Evolutionary conservation across 2,797 vertebrate species (phyloP).

Genomic region (Muscicapa comitata): DNA sequence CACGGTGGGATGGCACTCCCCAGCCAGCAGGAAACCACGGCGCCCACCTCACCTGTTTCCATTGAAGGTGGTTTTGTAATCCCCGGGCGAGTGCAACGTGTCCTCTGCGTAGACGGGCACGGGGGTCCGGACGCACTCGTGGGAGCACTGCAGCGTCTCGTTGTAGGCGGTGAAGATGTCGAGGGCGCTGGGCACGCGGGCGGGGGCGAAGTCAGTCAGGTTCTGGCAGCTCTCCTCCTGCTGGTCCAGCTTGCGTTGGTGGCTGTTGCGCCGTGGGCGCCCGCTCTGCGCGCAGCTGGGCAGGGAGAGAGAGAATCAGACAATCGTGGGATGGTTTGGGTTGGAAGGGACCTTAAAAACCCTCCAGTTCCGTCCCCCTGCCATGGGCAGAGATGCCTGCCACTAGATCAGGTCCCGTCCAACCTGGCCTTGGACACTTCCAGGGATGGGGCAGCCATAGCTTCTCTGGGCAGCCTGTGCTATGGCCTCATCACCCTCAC

Average conservation of each 20-base stretch:
- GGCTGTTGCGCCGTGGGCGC: constrained; percentile 90
- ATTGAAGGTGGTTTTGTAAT: constrained; percentile 93
- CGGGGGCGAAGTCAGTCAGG: constrained; percentile 93
- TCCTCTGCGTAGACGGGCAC: constrained; percentile 92
- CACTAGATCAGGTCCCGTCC: neutral
- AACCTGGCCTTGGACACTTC: neutral
- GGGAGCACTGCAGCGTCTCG: constrained; percentile 95
- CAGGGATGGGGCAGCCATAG: neutral
- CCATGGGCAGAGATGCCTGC: neutral
- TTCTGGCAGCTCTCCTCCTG: constrained; percentile 99
- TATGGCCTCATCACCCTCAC: rapidly evolving
- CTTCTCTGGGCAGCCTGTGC: neutral
- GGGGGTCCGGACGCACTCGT: constrained; percentile 91
- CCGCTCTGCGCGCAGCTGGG: constrained; percentile 93
- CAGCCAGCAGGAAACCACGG: rapidly evolving
- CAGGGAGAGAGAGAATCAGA: rapidly evolving
- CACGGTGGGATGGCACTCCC: rapidly evolving
- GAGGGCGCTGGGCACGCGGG: constrained; percentile 92
- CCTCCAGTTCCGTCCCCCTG: no score
- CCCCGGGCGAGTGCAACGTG: constrained; percentile 88
- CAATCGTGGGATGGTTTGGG: neutral
- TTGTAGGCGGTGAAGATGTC: constrained; percentile 99
- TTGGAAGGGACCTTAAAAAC: neutral
- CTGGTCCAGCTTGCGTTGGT: constrained; percentile 96
- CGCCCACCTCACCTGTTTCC: constrained; percentile 85